phyloP scores from a whole-genome alignment of 1,140 invertebrate genomes.

The Pogonomyrmex californicus region DNA sequence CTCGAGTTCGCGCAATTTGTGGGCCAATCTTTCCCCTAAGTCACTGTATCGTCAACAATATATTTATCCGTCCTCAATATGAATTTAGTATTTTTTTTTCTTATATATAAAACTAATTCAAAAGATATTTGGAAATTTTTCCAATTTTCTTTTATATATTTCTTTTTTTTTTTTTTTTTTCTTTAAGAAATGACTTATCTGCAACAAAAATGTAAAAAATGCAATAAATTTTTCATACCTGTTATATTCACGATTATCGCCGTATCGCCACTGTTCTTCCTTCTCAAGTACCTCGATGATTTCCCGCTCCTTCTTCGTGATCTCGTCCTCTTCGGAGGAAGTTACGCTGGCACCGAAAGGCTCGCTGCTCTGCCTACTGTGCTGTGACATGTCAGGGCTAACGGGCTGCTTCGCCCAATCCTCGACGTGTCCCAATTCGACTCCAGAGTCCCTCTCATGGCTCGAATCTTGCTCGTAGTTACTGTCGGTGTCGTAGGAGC shows the following conservation, averaged over 20 bases:
- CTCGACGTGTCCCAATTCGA: slow-evolving; percentile 89
- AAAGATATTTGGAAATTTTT: neutral
- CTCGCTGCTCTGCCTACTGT: slow-evolving; percentile 93
- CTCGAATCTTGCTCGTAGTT: slow-evolving; percentile 86
- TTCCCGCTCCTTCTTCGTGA: slow-evolving; percentile 90
- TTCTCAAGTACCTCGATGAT: slow-evolving; percentile 91
- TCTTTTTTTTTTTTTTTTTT: neutral
- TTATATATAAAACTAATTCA: neutral
- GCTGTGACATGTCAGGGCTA: slow-evolving; percentile 89
- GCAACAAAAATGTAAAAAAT: slow-evolving; percentile 7
- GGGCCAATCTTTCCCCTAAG: slow-evolving; percentile 87
- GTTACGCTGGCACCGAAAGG: slow-evolving; percentile 89
- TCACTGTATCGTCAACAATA: slow-evolving; percentile 76
- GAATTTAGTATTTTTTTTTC: neutral
- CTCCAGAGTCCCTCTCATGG: slow-evolving; percentile 90
- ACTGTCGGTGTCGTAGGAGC: slow-evolving; percentile 87
- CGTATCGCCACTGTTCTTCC: slow-evolving; percentile 89
- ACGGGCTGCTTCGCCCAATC: slow-evolving; percentile 88
- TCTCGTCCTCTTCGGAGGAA: slow-evolving; percentile 91
- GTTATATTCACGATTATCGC: slow-evolving; percentile 82
- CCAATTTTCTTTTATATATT: neutral
- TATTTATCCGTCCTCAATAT: neutral
- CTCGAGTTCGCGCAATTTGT: slow-evolving; percentile 87
- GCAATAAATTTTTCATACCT: slow-evolving; percentile 73
- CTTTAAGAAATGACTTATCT: too few species aligned